Percentiles rank a stretch among this genome's conserved stretches.
These are phyloP conservation scores for Pheosia tremula DNA, from an alignment of 2,888 invertebrate species.

Conservation along the genomic window DNA sequence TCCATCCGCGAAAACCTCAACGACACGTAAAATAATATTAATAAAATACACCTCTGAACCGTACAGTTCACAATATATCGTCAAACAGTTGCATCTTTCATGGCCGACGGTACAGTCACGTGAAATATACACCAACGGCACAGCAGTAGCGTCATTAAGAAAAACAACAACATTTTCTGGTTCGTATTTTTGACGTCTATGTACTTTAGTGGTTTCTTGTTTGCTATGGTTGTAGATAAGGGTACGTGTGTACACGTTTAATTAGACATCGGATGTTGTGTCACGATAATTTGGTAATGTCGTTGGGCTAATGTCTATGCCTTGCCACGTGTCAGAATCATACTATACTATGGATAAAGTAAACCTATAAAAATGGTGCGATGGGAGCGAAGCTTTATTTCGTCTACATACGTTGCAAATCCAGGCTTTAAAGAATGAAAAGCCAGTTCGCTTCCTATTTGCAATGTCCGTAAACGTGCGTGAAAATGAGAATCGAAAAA, in stretches of 20 bases:
- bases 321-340: slow-evolving; percentile 37
- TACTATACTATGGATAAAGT: slow-evolving; percentile 12
- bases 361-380: slow-evolving; percentile 9
- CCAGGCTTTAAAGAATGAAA: background rate
- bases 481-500: background rate
- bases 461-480: background rate
- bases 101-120: slow-evolving; percentile 47
- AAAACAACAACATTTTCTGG: slow-evolving; percentile 29
- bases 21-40: slow-evolving; percentile 27
- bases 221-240: slow-evolving; percentile 26
- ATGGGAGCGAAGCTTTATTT: slow-evolving; percentile 14
- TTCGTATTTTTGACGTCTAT: slow-evolving; percentile 33
- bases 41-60: slow-evolving; percentile 26
- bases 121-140: slow-evolving; percentile 29
- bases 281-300: slow-evolving; percentile 14
- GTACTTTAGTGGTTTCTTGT: slow-evolving; percentile 42
- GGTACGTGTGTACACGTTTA: slow-evolving; percentile 15
- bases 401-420: background rate
- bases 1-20: slow-evolving; percentile 39
- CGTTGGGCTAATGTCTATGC: slow-evolving; percentile 16
- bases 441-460: background rate
- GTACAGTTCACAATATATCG: slow-evolving; percentile 40
- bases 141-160: slow-evolving; percentile 17
- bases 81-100: slow-evolving; percentile 39
- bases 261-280: slow-evolving; percentile 11